These are phyloP conservation scores for Characodon lateralis DNA, from an alignment of 2,797 vertebrate genomes.

Conservation along the genomic window DNA sequence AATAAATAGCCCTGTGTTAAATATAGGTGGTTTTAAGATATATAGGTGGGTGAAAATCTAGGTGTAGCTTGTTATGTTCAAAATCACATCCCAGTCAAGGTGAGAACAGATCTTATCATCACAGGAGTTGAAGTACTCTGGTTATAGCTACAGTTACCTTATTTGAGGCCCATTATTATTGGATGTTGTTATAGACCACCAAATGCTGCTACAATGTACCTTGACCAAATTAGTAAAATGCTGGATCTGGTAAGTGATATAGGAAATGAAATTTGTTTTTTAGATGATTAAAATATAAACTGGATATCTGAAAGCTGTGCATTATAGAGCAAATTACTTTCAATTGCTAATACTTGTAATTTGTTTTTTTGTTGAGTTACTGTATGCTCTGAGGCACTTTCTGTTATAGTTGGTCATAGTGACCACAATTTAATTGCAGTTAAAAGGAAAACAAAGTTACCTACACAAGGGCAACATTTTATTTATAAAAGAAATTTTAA, in stretches of 20 bases:
- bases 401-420: no score
- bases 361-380: not conserved
- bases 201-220: not conserved
- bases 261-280: not conserved
- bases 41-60: not conserved
- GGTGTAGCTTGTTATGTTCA: not conserved
- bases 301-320: not conserved
- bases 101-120: not conserved
- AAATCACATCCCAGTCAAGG: not conserved
- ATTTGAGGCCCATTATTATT: not conserved
- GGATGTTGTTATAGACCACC: constrained; percentile 1
- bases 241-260: not conserved
- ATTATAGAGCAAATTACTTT: not conserved
- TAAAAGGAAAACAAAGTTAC: no score
- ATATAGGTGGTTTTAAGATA: not conserved
- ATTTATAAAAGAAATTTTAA: no score
- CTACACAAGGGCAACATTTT: no score
- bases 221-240: not conserved
- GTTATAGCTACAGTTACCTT: not conserved
- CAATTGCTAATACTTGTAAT: not conserved
- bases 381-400: no score
- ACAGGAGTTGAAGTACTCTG: not conserved
- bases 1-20: not conserved
- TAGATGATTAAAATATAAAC: not conserved
- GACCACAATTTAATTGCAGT: no score